Conservation (phyloP, 1,140 invertebrate species). For the Achatina immaculata region DNA sequence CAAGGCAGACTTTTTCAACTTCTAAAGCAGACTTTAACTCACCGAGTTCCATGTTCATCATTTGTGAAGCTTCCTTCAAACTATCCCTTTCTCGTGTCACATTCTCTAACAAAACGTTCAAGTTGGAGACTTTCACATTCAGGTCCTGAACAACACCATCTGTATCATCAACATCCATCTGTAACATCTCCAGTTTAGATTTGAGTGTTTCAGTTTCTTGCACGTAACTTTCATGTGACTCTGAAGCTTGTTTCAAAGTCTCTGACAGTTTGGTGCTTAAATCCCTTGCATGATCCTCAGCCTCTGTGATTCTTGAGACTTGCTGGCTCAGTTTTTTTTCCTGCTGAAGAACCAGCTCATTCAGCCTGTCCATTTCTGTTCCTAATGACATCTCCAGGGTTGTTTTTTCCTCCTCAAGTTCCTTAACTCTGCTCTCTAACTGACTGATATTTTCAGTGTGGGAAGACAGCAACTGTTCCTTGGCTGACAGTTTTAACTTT, state of each 20-base stretch:
- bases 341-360: neutral
- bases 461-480: neutral
- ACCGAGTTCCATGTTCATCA: neutral
- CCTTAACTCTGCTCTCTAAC: neutral
- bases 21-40: neutral
- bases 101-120: neutral
- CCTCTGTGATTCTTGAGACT: neutral
- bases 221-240: neutral
- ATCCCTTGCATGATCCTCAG: neutral
- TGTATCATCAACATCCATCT: conserved; percentile 33
- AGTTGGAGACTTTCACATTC: neutral
- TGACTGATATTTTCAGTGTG: neutral
- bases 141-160: conserved; percentile 7
- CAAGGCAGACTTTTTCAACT: neutral
- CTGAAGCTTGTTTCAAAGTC: neutral
- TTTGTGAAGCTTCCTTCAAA: neutral
- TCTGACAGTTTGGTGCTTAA: neutral
- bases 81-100: conserved; percentile 2
- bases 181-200: conserved; percentile 28
- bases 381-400: neutral
- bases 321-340: neutral
- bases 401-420: neutral
- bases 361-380: neutral
- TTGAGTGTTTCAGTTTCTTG: conserved; percentile 4
- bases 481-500: neutral